phyloP scores from a whole-genome alignment of 2,888 invertebrate species.

The Oscheius onirici region DNA sequence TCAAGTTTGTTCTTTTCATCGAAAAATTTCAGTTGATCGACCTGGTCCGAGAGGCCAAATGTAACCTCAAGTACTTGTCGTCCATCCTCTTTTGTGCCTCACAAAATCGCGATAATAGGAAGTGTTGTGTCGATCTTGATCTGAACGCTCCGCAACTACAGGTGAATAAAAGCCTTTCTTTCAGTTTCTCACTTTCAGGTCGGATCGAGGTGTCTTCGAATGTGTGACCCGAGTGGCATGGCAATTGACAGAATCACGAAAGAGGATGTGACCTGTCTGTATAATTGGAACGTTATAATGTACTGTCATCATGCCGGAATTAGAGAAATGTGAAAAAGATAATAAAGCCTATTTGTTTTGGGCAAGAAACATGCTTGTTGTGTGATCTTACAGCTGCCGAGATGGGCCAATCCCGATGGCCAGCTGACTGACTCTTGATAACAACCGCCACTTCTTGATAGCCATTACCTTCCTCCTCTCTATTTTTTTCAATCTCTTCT shows the following conservation, averaged over 20 bases:
- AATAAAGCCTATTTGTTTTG: neutral
- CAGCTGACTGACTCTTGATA: slow-evolving; percentile 27
- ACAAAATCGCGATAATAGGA: slow-evolving; percentile 67
- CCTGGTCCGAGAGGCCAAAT: slow-evolving; percentile 55
- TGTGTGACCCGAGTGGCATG: slow-evolving; percentile 68
- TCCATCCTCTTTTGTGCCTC: slow-evolving; percentile 69
- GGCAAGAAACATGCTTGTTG: slow-evolving; percentile 21
- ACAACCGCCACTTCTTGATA: slow-evolving; percentile 15
- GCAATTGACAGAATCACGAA: slow-evolving; percentile 65
- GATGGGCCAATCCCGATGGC: slow-evolving; percentile 7
- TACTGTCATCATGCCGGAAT: slow-evolving; percentile 70
- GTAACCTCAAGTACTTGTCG: slow-evolving; percentile 65
- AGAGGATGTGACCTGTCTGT: slow-evolving; percentile 67
- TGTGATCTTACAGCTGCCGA: slow-evolving; percentile 29
- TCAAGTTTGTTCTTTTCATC: neutral
- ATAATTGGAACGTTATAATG: slow-evolving; percentile 70
- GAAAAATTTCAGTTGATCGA: slow-evolving; percentile 55
- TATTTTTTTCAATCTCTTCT: neutral
- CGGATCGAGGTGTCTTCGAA: slow-evolving; percentile 64
- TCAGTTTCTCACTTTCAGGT: slow-evolving; percentile 43
- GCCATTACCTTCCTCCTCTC: neutral
- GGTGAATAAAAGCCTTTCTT: slow-evolving; percentile 35
- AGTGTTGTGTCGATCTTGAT: slow-evolving; percentile 67
- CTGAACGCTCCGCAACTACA: slow-evolving; percentile 65
- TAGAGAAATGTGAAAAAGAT: slow-evolving; percentile 58